Percentiles rank a stretch among this genome's conserved stretches.
phyloP scores from a whole-genome alignment of 1,140 invertebrate genomes.

The Apis cerana region DNA sequence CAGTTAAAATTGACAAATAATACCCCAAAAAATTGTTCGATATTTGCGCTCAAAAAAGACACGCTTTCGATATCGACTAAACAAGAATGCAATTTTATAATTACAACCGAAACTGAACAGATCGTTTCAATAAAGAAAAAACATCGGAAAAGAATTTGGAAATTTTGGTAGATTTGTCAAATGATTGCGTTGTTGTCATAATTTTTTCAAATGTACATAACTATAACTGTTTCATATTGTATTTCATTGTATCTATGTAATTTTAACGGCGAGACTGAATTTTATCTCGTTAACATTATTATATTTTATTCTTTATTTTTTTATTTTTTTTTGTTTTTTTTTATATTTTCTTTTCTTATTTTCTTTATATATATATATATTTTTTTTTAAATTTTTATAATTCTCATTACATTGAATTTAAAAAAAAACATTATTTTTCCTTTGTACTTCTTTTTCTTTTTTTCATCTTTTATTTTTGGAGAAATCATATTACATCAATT shows the following conservation, averaged over 20 bases:
- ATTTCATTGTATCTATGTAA: neutral
- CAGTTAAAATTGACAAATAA: neutral
- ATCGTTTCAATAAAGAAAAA: conserved; percentile 2
- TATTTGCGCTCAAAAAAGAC: neutral
- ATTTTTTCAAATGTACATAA: neutral
- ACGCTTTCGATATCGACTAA: neutral
- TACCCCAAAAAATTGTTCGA: neutral
- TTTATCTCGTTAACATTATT: neutral
- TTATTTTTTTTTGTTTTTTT: no score
- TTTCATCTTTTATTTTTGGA: neutral
- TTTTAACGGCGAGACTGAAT: conserved; percentile 9
- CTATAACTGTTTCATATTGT: neutral
- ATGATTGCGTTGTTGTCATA: neutral
- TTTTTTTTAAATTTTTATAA: no score
- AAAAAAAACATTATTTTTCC: no score
- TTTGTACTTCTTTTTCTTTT: neutral
- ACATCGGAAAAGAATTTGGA: conserved; percentile 58
- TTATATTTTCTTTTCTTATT: neutral
- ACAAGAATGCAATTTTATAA: neutral
- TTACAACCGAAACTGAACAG: neutral
- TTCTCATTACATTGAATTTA: no score
- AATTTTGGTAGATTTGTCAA: conserved; percentile 60
- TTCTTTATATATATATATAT: no score
- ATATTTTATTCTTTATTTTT: neutral
- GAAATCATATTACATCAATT: neutral